A percentile compares a stretch with the other conserved stretches of the same genome.
Conservation (phyloP, 1,140 invertebrate species). For the Lasioglossum albipes region DNA sequence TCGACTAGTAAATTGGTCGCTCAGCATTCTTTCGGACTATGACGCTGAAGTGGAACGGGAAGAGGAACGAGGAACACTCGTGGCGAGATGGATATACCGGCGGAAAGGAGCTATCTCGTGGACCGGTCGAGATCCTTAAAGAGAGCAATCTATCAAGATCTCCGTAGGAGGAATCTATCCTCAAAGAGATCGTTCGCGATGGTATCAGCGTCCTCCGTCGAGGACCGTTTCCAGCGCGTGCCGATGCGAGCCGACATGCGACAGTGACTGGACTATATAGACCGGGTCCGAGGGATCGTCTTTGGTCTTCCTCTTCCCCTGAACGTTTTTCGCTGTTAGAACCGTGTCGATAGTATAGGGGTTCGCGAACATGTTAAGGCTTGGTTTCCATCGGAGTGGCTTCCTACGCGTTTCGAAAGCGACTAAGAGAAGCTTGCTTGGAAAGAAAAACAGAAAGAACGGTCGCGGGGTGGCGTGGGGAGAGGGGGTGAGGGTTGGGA, state of each 20-base stretch:
- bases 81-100: not conserved
- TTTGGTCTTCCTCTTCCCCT: not conserved
- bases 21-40: conserved; percentile 4
- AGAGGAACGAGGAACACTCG: not conserved
- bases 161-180: conserved; percentile 18
- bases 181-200: conserved; percentile 20
- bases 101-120: not conserved
- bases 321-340: too few species aligned
- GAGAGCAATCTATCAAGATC: conserved; percentile 4
- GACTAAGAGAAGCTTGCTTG: not conserved
- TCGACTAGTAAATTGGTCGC: conserved; percentile 8
- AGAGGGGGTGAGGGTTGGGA: not conserved
- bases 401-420: conserved; percentile 18
- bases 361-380: not conserved
- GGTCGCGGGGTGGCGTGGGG: not conserved
- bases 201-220: not conserved
- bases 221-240: conserved; percentile 16
- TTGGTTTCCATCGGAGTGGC: not conserved
- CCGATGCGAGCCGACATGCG: not conserved
- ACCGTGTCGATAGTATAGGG: not conserved
- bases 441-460: conserved; percentile 5
- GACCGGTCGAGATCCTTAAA: not conserved
- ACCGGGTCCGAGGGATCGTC: not conserved
- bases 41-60: not conserved
- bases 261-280: not conserved